Evolutionary conservation across 2,888 invertebrate genomes (phyloP), one percentile per base, ranked within the genome.

Genomic region (Drosophila crucigera): DNA sequence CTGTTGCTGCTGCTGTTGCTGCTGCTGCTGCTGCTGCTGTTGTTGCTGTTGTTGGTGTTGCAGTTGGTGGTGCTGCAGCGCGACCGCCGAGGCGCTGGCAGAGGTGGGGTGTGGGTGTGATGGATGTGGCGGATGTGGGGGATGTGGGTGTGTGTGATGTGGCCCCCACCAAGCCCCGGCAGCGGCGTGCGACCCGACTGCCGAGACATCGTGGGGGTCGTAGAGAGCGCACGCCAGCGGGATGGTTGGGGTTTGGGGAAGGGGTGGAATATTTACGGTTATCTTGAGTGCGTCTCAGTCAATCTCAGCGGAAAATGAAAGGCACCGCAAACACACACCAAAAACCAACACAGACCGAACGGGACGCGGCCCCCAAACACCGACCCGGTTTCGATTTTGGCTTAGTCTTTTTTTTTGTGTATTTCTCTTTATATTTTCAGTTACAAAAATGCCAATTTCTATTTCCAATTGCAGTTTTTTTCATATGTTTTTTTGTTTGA

Each of bases 151-250:
- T 84, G 91, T 89, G 76, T 93, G 93, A 92, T 93, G 93, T 84
- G 92, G 91, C 93, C 93, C 93, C 93, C 93, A 93, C 94, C 94
- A 94, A 91, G 93, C 92, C 94, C 94, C 94, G 94, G 94, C 93
- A 94, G 93, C 92, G 93, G 93, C 93, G 94, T 94, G 93, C 93
- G 93, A 93, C 93, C 94, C 92, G 91, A 92, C 93, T 94, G 93
- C 93, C 94, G 93, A 93, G 94, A 94, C 94, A 94, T 94, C 93
- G 93, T 94, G 93, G 94, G 93, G 93, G 94, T 94, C 93, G 94
- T 94, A 94, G 84, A 94, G 93, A 93, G 93, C 93, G 92, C 93
- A 94, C 93, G 93, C 93, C 93, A 94, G 93, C 93, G 93, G 94
- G 94, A 94, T 93, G 92, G 94, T 94, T 93, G 92, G 92, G 92